Conservation (phyloP, 2,888 invertebrate species). For the Lepidocyrtinus sp. region DNA sequence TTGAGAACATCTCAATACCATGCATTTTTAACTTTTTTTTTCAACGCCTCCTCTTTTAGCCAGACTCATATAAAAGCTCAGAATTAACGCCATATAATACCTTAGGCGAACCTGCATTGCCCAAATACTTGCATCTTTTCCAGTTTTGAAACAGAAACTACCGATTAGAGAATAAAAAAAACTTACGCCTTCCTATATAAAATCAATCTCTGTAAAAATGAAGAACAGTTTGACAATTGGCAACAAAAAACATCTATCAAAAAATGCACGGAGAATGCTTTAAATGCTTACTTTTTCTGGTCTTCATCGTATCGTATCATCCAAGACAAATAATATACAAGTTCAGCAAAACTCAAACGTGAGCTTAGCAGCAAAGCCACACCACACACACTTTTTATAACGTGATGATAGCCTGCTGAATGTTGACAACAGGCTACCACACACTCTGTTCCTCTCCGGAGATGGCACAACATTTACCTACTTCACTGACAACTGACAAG, state of each 20-base stretch:
- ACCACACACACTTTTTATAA: slow-evolving; percentile 45
- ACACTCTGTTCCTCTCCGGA: slow-evolving; percentile 19
- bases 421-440: slow-evolving; percentile 56
- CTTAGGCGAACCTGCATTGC: background rate
- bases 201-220: background rate
- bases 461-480: background rate
- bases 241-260: background rate
- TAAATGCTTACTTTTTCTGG: background rate
- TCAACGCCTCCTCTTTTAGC: slow-evolving; percentile 55
- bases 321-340: background rate
- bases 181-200: background rate
- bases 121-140: no score
- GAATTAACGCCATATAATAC: background rate
- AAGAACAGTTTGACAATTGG: background rate
- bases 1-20: slow-evolving; percentile 59
- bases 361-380: background rate
- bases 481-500: background rate
- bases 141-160: background rate
- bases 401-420: slow-evolving; percentile 60
- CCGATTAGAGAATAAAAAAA: background rate
- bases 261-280: background rate
- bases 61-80: background rate
- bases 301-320: no score
- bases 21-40: slow-evolving; percentile 62
- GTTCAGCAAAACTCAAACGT: slow-evolving; percentile 9